Percentiles rank a stretch among this genome's conserved stretches.
phyloP scores from a whole-genome alignment of 2,888 invertebrate species.

The Stegophylla sp. region DNA sequence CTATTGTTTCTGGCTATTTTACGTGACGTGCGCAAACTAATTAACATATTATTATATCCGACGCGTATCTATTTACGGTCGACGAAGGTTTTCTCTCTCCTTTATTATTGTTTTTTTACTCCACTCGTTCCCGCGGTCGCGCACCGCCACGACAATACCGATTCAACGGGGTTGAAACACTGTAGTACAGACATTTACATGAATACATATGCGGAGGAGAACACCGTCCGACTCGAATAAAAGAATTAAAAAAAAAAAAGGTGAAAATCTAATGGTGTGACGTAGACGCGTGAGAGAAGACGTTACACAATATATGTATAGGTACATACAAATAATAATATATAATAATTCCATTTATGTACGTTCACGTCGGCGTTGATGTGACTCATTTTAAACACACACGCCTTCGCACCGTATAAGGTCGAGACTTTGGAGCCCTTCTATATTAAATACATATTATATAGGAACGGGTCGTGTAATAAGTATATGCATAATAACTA shows the following conservation, averaged over 20 bases:
- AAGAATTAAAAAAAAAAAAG: not conserved
- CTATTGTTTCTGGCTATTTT: not conserved
- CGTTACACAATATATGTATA: constrained; percentile 2
- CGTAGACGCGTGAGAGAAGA: not conserved
- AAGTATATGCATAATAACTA: not conserved
- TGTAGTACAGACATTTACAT: constrained; percentile 9
- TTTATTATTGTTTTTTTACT: not conserved
- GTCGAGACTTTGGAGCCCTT: constrained; percentile 34
- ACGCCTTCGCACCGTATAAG: constrained; percentile 33
- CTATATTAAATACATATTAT: too few relatives aligned
- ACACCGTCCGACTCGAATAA: not conserved
- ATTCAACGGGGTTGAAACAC: not conserved
- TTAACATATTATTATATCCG: not conserved
- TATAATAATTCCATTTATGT: constrained; percentile 43
- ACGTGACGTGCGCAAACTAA: not conserved
- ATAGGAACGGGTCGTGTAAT: not conserved
- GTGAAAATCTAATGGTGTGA: constrained; percentile 7
- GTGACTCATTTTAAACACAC: constrained; percentile 38
- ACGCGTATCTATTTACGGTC: not conserved
- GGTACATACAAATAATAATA: not conserved
- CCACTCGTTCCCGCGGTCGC: too few relatives aligned
- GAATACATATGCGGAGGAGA: not conserved
- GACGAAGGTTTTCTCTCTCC: not conserved
- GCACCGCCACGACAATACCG: not conserved
- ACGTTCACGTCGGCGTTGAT: constrained; percentile 11